Conservation (phyloP, 2,797 vertebrate species). For the Sebastes ruberrimus region DNA sequence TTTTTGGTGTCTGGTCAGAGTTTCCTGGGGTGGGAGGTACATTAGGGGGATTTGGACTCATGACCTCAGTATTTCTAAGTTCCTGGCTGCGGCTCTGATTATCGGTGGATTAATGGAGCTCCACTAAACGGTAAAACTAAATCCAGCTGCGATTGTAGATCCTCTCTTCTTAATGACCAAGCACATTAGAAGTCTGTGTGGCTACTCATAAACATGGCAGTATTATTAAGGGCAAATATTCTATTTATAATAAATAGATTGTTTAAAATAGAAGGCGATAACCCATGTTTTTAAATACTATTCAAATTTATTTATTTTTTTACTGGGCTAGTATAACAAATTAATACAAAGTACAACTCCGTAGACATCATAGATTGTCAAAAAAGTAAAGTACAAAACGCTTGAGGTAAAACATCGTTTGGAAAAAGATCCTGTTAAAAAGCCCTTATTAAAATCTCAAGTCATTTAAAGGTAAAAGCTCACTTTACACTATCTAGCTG, state of each 20-base stretch:
- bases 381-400: conserved; percentile 82
- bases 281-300: conserved; percentile 46
- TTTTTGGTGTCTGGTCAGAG: neutral
- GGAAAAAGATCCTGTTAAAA: conserved; percentile 78
- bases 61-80: neutral
- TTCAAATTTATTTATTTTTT: conserved; percentile 67
- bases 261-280: conserved; percentile 9
- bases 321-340: conserved; percentile 81
- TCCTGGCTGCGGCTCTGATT: neutral
- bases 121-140: neutral
- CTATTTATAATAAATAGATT: neutral
- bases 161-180: neutral
- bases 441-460: conserved; percentile 77
- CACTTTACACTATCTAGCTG: conserved; percentile 71
- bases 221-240: neutral
- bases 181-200: neutral
- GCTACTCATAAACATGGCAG: neutral
- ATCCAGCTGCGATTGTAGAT: neutral
- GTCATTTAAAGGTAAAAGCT: conserved; percentile 71
- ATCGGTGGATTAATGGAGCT: neutral
- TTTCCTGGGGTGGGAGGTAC: neutral
- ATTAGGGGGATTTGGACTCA: neutral
- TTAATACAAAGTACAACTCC: conserved; percentile 81
- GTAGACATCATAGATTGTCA: conserved; percentile 80
- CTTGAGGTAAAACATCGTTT: conserved; percentile 80